These are phyloP conservation scores for Podilymbus podiceps DNA, from an alignment of 2,113 vertebrate genomes.

Conservation along the genomic window DNA sequence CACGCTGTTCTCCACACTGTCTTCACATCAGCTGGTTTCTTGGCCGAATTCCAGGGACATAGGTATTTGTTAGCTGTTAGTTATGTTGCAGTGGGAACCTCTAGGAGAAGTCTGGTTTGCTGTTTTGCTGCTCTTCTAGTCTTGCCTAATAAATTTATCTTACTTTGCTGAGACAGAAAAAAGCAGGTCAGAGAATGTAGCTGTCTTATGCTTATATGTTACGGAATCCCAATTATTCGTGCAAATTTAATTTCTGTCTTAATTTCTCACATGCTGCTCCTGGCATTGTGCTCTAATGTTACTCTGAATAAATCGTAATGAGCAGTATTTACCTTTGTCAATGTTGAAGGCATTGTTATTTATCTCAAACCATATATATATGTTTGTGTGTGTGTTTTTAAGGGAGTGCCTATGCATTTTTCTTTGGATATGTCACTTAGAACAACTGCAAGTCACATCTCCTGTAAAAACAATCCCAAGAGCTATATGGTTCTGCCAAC, in stretches of 20 bases:
- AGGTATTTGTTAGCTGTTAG: slow-evolving; percentile 73
- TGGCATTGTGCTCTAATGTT: not conserved
- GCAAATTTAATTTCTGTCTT: not conserved
- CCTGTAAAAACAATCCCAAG: not conserved
- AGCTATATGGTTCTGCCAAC: not conserved
- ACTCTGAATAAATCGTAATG: not conserved
- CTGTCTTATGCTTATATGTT: not conserved
- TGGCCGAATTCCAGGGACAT: slow-evolving; percentile 94
- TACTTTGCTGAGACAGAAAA: not conserved
- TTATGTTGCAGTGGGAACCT: not conserved
- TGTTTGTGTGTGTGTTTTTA: not conserved
- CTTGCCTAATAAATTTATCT: not conserved
- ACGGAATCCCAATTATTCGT: not conserved
- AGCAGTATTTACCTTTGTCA: not conserved
- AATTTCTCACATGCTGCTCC: not conserved
- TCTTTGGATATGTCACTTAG: not conserved
- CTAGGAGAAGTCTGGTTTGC: not conserved
- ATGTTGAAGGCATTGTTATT: not conserved
- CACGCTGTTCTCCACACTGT: slow-evolving; percentile 93
- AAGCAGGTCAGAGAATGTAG: not conserved
- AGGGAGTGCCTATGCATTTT: not conserved
- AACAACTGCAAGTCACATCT: not conserved
- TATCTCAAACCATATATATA: not conserved
- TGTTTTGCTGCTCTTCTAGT: not conserved
- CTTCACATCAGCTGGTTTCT: slow-evolving; percentile 88